Evolutionary conservation across 2,888 invertebrate genomes (phyloP).

Genomic region (Acrocyrtus sp.): DNA sequence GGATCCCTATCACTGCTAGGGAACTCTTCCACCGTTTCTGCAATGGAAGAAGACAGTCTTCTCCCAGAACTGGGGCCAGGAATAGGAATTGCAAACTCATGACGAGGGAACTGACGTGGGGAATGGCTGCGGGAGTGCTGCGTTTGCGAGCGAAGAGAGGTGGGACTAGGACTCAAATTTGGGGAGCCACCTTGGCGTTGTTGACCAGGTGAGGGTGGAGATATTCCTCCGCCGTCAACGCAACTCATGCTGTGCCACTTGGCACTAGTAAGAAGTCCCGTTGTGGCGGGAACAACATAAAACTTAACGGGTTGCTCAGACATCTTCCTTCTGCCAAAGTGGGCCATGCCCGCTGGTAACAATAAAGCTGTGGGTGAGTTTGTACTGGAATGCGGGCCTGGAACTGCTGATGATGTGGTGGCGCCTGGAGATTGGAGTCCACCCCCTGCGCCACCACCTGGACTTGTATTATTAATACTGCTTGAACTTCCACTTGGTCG

Average conservation of each 20-base stretch:
- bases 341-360: constrained; percentile 40
- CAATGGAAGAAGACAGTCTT: constrained; percentile 17
- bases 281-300: constrained; percentile 55
- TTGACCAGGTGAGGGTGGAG: constrained; percentile 6
- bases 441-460: constrained; percentile 4
- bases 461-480: constrained; percentile 42
- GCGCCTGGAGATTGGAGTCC: background rate
- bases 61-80: background rate
- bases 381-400: constrained; percentile 38
- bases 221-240: constrained; percentile 41
- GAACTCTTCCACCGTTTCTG: constrained; percentile 4
- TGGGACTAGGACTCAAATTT: background rate
- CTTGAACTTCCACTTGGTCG: constrained; percentile 17
- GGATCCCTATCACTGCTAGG: too few relatives aligned
- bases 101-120: constrained; percentile 18
- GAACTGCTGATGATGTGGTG: constrained; percentile 7
- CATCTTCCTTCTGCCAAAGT: constrained; percentile 58
- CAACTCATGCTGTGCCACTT: constrained; percentile 62
- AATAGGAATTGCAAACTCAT: background rate
- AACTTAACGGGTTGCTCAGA: constrained; percentile 61
- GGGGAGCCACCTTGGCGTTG: background rate
- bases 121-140: constrained; percentile 31
- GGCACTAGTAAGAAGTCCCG: constrained; percentile 49
- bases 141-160: constrained; percentile 23
- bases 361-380: constrained; percentile 28